These are phyloP conservation scores for Acanthurus tractus DNA, from an alignment of 2,797 vertebrate species.

Conservation along the genomic window DNA sequence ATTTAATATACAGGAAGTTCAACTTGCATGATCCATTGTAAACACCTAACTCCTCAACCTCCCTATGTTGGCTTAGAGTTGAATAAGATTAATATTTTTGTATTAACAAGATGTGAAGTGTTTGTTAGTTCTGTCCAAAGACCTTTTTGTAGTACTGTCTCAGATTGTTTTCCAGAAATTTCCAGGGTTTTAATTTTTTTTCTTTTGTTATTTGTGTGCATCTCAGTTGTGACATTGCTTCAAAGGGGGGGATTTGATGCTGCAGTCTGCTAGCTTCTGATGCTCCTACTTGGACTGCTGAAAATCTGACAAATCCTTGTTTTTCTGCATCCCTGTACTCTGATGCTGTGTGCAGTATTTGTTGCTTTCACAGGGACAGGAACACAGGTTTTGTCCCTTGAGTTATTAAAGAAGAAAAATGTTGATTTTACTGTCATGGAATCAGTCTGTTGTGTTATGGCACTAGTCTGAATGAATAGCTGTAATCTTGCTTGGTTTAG, in stretches of 20 bases:
- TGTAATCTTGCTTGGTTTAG: conserved; percentile 75
- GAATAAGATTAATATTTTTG: conserved; percentile 81
- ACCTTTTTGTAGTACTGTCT: conserved; percentile 64
- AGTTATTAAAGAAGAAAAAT: conserved; percentile 34
- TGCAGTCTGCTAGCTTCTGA: neutral
- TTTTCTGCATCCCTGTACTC: conserved; percentile 48
- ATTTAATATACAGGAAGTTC: conserved; percentile 34
- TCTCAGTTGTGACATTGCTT: conserved; percentile 41
- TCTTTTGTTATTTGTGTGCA: conserved; percentile 28
- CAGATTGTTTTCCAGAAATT: conserved; percentile 53
- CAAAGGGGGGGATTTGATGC: conserved; percentile 5
- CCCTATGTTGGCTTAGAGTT: conserved; percentile 54
- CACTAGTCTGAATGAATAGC: conserved; percentile 64
- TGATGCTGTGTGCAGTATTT: conserved; percentile 66
- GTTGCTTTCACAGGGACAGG: conserved; percentile 53
- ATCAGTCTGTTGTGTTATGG: conserved; percentile 52
- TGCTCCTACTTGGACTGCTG: conserved; percentile 49
- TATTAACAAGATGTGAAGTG: conserved; percentile 69
- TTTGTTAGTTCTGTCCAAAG: conserved; percentile 64
- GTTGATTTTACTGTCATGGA: conserved; percentile 66
- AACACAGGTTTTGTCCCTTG: conserved; percentile 32
- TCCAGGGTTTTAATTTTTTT: conserved; percentile 40
- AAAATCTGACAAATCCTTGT: conserved; percentile 41
- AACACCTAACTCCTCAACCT: conserved; percentile 47
- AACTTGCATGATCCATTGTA: conserved; percentile 64